Percentiles rank a stretch among this genome's conserved stretches.
Evolutionary conservation across 2,113 vertebrate genomes (phyloP).

Genomic region (Catharus bicknelli): DNA sequence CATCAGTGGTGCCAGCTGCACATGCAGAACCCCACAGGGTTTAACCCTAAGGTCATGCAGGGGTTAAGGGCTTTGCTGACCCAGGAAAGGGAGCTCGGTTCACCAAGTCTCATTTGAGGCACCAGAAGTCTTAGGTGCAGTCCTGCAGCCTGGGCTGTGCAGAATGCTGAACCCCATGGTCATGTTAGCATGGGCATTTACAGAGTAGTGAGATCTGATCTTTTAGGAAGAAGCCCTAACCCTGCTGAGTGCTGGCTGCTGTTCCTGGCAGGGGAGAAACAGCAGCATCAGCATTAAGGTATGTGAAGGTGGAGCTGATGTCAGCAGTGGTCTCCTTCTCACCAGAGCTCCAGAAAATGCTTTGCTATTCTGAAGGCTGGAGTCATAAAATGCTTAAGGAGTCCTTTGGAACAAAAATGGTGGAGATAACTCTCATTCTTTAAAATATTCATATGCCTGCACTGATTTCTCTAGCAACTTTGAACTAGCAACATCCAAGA

Average conservation of each 20-base stretch:
- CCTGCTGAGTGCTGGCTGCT: background rate
- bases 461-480: background rate
- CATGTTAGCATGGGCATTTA: background rate
- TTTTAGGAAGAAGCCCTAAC: background rate
- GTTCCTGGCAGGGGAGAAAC: background rate
- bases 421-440: background rate
- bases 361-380: background rate
- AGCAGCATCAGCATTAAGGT: background rate
- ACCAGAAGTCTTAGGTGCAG: background rate
- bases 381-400: background rate
- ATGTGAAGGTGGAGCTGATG: background rate
- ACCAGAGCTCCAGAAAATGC: background rate
- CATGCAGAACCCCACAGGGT: background rate
- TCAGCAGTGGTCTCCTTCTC: background rate
- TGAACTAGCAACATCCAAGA: background rate
- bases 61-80: background rate
- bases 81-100: background rate
- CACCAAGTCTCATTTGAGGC: background rate
- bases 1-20: background rate
- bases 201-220: background rate
- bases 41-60: background rate
- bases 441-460: background rate
- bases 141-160: background rate
- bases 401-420: background rate
- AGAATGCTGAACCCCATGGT: background rate